Percentiles rank a stretch among this genome's conserved stretches.
phyloP scores from a whole-genome alignment of 2,797 vertebrate genomes.

The Pseudochaenichthys georgianus region DNA sequence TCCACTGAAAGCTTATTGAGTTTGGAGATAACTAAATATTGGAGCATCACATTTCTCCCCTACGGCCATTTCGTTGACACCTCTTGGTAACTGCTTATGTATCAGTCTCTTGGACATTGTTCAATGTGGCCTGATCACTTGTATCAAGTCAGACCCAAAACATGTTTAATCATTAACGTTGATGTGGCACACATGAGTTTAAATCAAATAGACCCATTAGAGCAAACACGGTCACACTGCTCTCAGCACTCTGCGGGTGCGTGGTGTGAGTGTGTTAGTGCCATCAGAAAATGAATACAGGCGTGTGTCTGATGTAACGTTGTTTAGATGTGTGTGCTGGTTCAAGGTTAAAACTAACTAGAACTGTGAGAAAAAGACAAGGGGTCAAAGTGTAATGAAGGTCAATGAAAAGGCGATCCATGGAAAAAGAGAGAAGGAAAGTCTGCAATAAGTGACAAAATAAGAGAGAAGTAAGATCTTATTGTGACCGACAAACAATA shows the following conservation, averaged over 20 bases:
- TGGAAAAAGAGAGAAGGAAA: background rate
- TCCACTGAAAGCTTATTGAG: constrained; percentile 20
- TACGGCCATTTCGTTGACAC: constrained; percentile 2
- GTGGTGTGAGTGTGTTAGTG: constrained; percentile 12
- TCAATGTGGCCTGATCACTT: constrained; percentile 8
- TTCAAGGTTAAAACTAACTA: constrained; percentile 18
- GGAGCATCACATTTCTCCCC: constrained; percentile 3
- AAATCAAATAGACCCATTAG: constrained; percentile 51
- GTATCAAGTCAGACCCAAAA: constrained; percentile 21
- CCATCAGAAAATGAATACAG: background rate
- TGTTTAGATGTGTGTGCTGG: constrained; percentile 1
- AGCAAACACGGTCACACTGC: constrained; percentile 33
- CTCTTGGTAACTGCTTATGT: constrained; percentile 23
- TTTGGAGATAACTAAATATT: constrained; percentile 8
- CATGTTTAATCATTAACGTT: constrained; percentile 45
- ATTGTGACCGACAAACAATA: background rate
- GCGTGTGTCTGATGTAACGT: background rate
- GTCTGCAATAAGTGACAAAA: background rate
- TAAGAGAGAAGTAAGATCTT: background rate
- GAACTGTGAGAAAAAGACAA: background rate
- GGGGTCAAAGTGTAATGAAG: background rate
- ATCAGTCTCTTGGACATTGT: constrained; percentile 14
- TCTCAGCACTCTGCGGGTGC: background rate
- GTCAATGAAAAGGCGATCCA: background rate
- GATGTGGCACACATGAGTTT: constrained; percentile 42